Base-by-base conservation (phyloP, 2,113 vertebrate genomes). In the Myodes glareolus region DNA sequence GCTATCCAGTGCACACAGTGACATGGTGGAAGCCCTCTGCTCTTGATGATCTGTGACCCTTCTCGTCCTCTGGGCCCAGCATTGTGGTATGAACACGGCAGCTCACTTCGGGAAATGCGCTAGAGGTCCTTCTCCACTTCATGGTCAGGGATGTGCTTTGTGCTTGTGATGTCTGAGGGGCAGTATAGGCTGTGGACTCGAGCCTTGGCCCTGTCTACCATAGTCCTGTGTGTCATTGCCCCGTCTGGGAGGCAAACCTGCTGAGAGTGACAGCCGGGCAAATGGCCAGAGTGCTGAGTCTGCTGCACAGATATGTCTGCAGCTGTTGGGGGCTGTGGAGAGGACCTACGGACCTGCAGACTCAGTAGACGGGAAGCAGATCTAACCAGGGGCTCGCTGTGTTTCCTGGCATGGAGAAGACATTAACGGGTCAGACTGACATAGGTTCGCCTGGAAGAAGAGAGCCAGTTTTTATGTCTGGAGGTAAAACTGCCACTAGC, bases 161-260 rank as follows among this genome's bases (percentile, higher is more conserved):
- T 16, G 0, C 5, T 0, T 5, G 33, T 47, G 2, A 10, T 14
- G 0, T 33, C 85, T 10, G 1, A 76, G 33, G 3, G 12, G 42
- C 36, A 1, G 55, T 5, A 23, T 21, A 21, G 47, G 73, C 73
- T 16, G 21, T 0, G 6, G 33, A 16, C 72, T 61, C 16, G 6
- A 27, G 77, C 50, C 68, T 63, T 6, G 17, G n/a, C 73, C 27
- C 55, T 11, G 31, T 19, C 23, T 78, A 6, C 75, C 5, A 0
- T 17, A 14, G 36, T 17, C 58, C 45, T 27, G 21, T 33, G 52
- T 72, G 55, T 31, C 85, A 5, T 27, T 25, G 36, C 33, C 16
- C 80, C 4, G 0, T n/a, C 70, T 36, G 33, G 88, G 67, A n/a
- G 47, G 36, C 3, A 3, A 67, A 13, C 39, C 33, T 55, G 36